Conservation (phyloP, 2,113 vertebrate species). For the Nothoprocta pentlandii region DNA sequence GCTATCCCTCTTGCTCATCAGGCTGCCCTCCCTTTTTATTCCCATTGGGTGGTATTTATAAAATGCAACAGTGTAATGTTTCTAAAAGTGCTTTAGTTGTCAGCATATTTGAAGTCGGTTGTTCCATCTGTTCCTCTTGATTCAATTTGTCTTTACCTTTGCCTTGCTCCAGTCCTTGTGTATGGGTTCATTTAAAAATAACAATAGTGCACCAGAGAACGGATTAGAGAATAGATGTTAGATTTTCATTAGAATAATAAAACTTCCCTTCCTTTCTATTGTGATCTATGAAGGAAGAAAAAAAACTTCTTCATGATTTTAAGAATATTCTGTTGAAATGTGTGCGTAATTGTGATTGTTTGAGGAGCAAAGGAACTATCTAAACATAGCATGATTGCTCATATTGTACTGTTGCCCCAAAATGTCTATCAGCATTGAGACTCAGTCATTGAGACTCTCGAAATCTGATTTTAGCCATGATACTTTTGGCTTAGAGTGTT, state of each 20-base stretch:
- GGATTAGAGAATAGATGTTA: not conserved
- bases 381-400: not conserved
- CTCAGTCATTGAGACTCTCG: not conserved
- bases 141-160: constrained; percentile 59
- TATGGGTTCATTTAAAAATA: not conserved
- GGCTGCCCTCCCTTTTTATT: constrained; percentile 28
- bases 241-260: not conserved
- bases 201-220: not conserved
- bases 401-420: not conserved
- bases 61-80: not conserved
- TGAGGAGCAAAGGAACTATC: not conserved
- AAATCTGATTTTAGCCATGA: not conserved
- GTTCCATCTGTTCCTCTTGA: constrained; percentile 41
- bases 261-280: not conserved
- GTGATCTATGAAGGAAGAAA: not conserved
- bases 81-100: constrained; percentile 18
- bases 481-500: not conserved
- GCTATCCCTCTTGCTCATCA: not conserved
- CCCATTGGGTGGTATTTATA: constrained; percentile 7
- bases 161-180: constrained; percentile 1
- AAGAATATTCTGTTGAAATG: not conserved
- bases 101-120: constrained; percentile 2
- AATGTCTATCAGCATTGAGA: not conserved
- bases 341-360: not conserved
- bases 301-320: not conserved